A percentile compares a stretch with the other conserved stretches of the same genome.
Evolutionary conservation across 2,888 invertebrate genomes (phyloP).

Genomic region (Crocallis elinguaria): DNA sequence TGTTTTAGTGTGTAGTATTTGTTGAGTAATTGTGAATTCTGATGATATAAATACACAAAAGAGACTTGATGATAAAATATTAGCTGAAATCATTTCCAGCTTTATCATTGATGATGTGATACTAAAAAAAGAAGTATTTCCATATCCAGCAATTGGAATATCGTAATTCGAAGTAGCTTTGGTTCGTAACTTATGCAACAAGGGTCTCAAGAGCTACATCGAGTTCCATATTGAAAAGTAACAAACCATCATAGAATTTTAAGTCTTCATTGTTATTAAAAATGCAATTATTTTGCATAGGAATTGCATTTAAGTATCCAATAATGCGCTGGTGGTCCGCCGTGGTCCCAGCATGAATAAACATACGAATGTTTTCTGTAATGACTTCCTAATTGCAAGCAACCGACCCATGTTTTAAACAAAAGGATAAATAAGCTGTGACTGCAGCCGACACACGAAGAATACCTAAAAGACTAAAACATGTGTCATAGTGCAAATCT

Average conservation of each 20-base stretch:
- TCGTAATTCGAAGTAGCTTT: too few species aligned
- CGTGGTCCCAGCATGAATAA: conserved; percentile 17
- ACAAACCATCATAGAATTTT: neutral
- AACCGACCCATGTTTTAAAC: conserved; percentile 21
- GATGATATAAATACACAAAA: too few species aligned
- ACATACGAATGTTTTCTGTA: conserved; percentile 20
- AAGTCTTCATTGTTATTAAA: conserved; percentile 10
- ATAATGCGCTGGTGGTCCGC: conserved; percentile 22
- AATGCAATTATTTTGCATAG: conserved; percentile 13
- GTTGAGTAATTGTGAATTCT: too few species aligned
- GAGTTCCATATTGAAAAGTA: conserved; percentile 3
- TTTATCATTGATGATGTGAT: too few species aligned
- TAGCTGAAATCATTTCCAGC: too few species aligned
- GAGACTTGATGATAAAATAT: too few species aligned
- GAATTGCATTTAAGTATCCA: conserved; percentile 11
- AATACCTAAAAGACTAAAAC: conserved; percentile 1
- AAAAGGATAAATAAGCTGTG: conserved; percentile 11
- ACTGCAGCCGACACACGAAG: conserved; percentile 8
- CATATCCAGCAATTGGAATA: too few species aligned
- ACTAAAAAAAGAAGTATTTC: too few species aligned
- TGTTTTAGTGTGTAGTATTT: too few species aligned
- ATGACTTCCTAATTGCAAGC: conserved; percentile 29
- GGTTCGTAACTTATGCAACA: neutral
- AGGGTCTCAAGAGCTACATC: neutral
- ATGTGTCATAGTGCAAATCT: neutral